phyloP scores from a whole-genome alignment of 2,797 vertebrate genomes.

The Ispidina picta region DNA sequence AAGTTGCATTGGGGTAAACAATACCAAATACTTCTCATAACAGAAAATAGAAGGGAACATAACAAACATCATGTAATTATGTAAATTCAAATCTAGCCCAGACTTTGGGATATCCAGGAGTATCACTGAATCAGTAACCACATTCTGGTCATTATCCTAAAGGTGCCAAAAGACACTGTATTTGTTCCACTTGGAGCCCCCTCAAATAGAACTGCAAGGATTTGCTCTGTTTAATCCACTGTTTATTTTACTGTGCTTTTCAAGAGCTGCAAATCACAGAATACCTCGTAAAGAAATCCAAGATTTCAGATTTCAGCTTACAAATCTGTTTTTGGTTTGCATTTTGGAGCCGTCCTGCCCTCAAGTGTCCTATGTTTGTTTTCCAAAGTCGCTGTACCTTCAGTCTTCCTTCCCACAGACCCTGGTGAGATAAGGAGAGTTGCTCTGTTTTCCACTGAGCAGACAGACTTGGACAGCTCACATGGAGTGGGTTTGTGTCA shows the following conservation, averaged over 20 bases:
- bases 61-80: neutral
- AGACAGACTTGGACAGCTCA: constrained; percentile 18
- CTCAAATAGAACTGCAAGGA: neutral
- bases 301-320: constrained; percentile 10
- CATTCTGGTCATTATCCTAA: neutral
- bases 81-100: neutral
- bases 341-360: constrained; percentile 45
- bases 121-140: neutral
- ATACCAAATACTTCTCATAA: neutral
- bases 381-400: constrained; percentile 31
- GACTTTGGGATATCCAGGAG: neutral
- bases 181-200: neutral
- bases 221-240: constrained; percentile 15
- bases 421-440: constrained; percentile 10
- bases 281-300: neutral
- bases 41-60: neutral
- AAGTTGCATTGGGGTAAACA: neutral
- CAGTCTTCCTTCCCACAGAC: constrained; percentile 34
- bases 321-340: constrained; percentile 3
- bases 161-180: constrained; percentile 5
- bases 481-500: neutral
- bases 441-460: neutral
- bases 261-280: neutral
- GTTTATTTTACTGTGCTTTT: constrained; percentile 40
- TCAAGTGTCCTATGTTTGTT: constrained; percentile 44